These are phyloP conservation scores for Hyppa rectilinea DNA, from an alignment of 2,888 invertebrate genomes.

Conservation along the genomic window DNA sequence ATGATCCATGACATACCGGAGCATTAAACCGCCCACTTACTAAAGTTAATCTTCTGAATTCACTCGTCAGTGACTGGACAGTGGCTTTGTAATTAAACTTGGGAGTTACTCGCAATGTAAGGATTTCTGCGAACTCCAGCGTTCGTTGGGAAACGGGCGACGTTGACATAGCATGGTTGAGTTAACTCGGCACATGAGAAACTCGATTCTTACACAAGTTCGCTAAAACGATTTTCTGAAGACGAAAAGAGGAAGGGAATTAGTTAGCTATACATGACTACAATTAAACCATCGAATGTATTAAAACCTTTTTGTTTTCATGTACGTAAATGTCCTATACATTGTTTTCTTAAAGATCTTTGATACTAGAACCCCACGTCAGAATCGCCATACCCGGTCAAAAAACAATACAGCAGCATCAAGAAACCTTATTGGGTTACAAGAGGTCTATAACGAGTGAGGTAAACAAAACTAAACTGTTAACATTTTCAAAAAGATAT, in stretches of 20 bases:
- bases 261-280: not conserved
- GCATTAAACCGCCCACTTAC: slow-evolving; percentile 10
- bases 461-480: too few species aligned
- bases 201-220: slow-evolving; percentile 25
- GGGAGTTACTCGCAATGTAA: slow-evolving; percentile 51
- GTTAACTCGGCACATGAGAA: slow-evolving; percentile 28
- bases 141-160: slow-evolving; percentile 34
- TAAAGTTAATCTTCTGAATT: slow-evolving; percentile 49
- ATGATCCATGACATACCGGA: not conserved
- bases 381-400: not conserved
- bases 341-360: not conserved
- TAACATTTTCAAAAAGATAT: too few species aligned
- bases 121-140: slow-evolving; percentile 59
- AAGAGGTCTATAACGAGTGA: too few species aligned
- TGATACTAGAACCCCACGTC: not conserved
- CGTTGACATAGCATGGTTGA: slow-evolving; percentile 37
- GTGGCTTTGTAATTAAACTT: slow-evolving; percentile 64
- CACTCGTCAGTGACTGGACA: slow-evolving; percentile 42
- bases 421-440: too few species aligned
- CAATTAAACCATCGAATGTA: slow-evolving; percentile 7
- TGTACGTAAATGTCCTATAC: not conserved
- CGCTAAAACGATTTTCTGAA: slow-evolving; percentile 26
- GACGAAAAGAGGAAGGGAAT: slow-evolving; percentile 19
- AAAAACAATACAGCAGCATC: slow-evolving; percentile 34
- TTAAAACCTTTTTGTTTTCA: not conserved